phyloP scores from a whole-genome alignment of 2,113 vertebrate species.

The Heterotis niloticus region DNA sequence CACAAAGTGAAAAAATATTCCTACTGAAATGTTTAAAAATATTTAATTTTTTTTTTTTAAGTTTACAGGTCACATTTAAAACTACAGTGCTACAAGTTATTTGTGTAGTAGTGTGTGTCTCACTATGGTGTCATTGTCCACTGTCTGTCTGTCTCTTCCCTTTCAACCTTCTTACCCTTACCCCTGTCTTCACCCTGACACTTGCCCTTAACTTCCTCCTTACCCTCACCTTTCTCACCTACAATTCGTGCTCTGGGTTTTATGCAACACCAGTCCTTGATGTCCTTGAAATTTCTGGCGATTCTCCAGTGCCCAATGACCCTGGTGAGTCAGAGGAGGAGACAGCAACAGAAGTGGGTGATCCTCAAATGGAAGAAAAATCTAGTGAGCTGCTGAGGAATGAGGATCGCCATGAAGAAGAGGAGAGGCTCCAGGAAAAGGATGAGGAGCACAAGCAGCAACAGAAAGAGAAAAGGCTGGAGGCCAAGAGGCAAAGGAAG shows the following conservation, averaged over 20 bases:
- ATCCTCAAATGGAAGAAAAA: slow-evolving; percentile 43
- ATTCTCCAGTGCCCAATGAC: slow-evolving; percentile 73
- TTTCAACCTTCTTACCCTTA: too few relatives aligned
- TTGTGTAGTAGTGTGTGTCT: slow-evolving; percentile 28
- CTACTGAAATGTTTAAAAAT: too few relatives aligned
- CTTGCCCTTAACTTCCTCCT: neutral
- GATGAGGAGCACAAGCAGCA: slow-evolving; percentile 50
- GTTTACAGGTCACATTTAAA: neutral
- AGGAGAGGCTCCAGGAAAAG: slow-evolving; percentile 50
- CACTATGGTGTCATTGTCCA: slow-evolving; percentile 11
- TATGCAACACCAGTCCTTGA: slow-evolving; percentile 54
- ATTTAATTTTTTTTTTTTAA: too few relatives aligned
- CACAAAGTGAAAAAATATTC: too few relatives aligned
- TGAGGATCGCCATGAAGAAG: slow-evolving; percentile 49
- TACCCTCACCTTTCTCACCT: neutral
- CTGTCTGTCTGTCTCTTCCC: slow-evolving; percentile 5
- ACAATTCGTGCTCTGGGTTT: slow-evolving; percentile 31
- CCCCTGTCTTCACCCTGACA: too few relatives aligned
- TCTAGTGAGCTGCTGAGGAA: slow-evolving; percentile 49
- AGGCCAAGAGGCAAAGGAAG: slow-evolving; percentile 48
- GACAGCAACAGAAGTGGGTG: neutral
- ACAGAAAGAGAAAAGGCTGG: slow-evolving; percentile 56
- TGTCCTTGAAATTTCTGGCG: slow-evolving; percentile 70
- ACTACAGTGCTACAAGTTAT: neutral
- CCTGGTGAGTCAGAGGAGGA: slow-evolving; percentile 11